A percentile compares a stretch with the other conserved stretches of the same genome.
Evolutionary conservation across 1,140 invertebrate genomes (phyloP).

Genomic region (Plectrocnemia conspersa): DNA sequence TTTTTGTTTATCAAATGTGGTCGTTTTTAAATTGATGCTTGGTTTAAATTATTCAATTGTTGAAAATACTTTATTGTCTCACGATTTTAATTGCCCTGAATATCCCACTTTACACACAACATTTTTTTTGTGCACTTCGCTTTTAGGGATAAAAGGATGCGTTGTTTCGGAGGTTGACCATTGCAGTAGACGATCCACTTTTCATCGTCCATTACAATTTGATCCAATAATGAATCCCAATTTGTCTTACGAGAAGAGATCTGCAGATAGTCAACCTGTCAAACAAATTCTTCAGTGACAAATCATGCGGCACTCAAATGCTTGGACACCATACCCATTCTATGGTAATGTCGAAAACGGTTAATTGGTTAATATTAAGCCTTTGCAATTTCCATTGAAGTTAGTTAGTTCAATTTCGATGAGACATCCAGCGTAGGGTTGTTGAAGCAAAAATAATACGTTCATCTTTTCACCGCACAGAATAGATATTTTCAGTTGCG

Average conservation of each 20-base stretch:
- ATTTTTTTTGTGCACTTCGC: neutral
- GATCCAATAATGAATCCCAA: neutral
- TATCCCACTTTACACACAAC: constrained; percentile 1
- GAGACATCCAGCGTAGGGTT: too few relatives aligned
- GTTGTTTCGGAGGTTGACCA: constrained; percentile 1
- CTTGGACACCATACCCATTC: too few relatives aligned
- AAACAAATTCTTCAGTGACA: neutral
- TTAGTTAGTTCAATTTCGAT: too few relatives aligned
- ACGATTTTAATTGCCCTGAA: neutral
- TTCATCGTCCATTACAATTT: constrained; percentile 3
- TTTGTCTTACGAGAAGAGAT: constrained; percentile 5
- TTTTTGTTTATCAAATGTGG: neutral
- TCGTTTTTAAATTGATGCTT: too few relatives aligned
- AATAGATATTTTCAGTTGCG: too few relatives aligned
- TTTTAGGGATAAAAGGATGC: neutral
- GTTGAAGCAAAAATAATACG: too few relatives aligned
- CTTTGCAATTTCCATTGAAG: too few relatives aligned
- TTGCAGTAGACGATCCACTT: neutral
- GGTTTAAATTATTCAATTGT: neutral
- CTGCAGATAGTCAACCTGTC: constrained; percentile 1
- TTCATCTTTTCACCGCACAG: too few relatives aligned
- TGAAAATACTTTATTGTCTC: neutral
- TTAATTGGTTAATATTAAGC: too few relatives aligned
- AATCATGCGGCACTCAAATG: too few relatives aligned
- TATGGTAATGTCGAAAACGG: too few relatives aligned